phyloP scores from a whole-genome alignment of 2,113 vertebrate genomes.

The Onychostoma macrolepis region DNA sequence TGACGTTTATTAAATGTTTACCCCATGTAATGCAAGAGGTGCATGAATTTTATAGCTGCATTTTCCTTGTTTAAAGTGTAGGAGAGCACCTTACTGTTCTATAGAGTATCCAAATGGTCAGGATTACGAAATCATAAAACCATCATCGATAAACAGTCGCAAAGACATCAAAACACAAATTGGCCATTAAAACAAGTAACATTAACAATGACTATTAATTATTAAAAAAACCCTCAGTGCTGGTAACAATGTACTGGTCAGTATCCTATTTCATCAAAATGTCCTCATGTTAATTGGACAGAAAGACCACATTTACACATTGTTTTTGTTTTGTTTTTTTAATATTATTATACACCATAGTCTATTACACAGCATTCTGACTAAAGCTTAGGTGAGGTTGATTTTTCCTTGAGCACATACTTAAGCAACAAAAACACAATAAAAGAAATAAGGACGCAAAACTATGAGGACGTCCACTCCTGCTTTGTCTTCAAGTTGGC shows the following conservation, averaged over 20 bases:
- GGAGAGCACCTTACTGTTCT: slow-evolving; percentile 75
- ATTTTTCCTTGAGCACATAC: slow-evolving; percentile 64
- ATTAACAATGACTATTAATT: slow-evolving; percentile 67
- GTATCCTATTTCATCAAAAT: slow-evolving; percentile 48
- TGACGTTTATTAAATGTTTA: slow-evolving; percentile 61
- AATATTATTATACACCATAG: slow-evolving; percentile 51
- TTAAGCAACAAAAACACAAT: slow-evolving; percentile 33
- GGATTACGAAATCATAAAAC: slow-evolving; percentile 71
- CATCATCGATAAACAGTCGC: slow-evolving; percentile 64
- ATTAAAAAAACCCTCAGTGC: slow-evolving; percentile 74
- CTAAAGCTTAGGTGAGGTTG: slow-evolving; percentile 70
- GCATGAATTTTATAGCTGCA: slow-evolving; percentile 74
- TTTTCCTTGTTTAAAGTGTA: slow-evolving; percentile 79
- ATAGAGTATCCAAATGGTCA: slow-evolving; percentile 71
- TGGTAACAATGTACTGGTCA: slow-evolving; percentile 64
- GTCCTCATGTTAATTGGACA: slow-evolving; percentile 19
- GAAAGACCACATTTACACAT: slow-evolving; percentile 50
- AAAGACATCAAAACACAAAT: slow-evolving; percentile 73
- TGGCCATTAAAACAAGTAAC: slow-evolving; percentile 69
- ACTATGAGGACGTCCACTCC: slow-evolving; percentile 43
- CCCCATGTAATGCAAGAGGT: slow-evolving; percentile 60
- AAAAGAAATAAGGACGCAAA: slow-evolving; percentile 39
- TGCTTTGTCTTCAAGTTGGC: not conserved
- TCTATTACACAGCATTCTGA: slow-evolving; percentile 63
- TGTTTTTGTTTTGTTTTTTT: slow-evolving; percentile 23